Base-by-base conservation (phyloP, 2,113 vertebrate species). In the Aegypius monachus region DNA sequence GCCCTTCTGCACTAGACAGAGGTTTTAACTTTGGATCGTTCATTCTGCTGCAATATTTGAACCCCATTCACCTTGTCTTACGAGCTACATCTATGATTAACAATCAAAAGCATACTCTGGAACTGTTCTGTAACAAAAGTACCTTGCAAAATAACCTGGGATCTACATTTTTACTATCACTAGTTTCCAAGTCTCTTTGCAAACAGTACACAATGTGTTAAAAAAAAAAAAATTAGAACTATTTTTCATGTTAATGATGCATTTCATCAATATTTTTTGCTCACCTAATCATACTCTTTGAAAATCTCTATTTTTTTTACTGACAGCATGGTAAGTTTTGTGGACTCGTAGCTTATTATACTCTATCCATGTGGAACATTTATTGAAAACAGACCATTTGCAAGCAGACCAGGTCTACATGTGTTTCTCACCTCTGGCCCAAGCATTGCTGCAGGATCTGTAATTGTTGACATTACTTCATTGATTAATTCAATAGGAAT, bases 381-480 rank as follows among this genome's bases (percentile, higher is more conserved):
- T 66, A 59, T 61, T 45, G 65, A 71, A 77, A 81, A 10, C 16
- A 80, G 42, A 42, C 10, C 48, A 20, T 78, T 83, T 75, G 29
- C 48, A 77, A 81, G 92, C 32, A 48, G 50, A 68, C 55, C 43
- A 77, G 5, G 8, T 23, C 63, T 74, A 29, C 52, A 0, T 13
- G 16, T 55, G 55, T 87, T 88, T 74, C 98, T 98, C 81, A 99
- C 99, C 99, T 99, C 99, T 78, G 99, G 98, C 70, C 98, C 99
- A 0, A 99, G 98, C 98, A 99, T 98, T 43, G 99, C 98, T 22
- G 99, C 97, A 82, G 99, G 99, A 97, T 99, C 99, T 20, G 99
- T 98, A 96, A 99, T 99, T 83, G 99, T 99, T 38, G 99, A 99
- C 99, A 99, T 99, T 86, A 99, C 99, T 98, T 99, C 99, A 11